phyloP scores from a whole-genome alignment of 1,140 invertebrate genomes.

The Drosophila albomicans region DNA sequence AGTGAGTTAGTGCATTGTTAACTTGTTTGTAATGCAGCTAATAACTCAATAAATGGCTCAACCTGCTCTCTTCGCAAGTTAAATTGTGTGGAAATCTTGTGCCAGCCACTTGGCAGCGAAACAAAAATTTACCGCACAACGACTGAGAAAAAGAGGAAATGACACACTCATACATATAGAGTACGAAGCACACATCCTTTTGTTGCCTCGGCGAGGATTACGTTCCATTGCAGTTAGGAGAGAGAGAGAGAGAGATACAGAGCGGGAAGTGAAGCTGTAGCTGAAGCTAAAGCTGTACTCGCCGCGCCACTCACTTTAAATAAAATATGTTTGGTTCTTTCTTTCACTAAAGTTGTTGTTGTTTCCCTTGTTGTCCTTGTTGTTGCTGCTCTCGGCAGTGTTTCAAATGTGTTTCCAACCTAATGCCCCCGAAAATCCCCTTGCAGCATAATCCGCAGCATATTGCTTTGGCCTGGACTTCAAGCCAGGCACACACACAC shows the following conservation, averaged over 20 bases:
- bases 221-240: conserved; percentile 54
- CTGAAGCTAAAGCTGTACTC: conserved; percentile 19
- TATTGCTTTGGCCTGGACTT: conserved; percentile 74
- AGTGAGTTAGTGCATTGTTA: conserved; percentile 18
- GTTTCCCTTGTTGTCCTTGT: conserved; percentile 11
- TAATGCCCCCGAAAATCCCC: conserved; percentile 82
- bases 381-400: conserved; percentile 58
- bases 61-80: conserved; percentile 66
- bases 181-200: conserved; percentile 53
- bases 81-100: conserved; percentile 81
- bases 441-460: conserved; percentile 74
- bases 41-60: conserved; percentile 47
- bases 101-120: conserved; percentile 64
- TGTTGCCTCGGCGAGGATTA: conserved; percentile 71
- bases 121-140: conserved; percentile 53
- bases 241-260: too few species aligned
- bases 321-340: conserved; percentile 79
- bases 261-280: neutral
- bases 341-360: conserved; percentile 39
- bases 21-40: conserved; percentile 40
- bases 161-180: conserved; percentile 6
- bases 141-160: neutral
- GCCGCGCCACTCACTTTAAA: conserved; percentile 79
- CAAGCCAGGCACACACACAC: conserved; percentile 26
- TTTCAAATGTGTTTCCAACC: conserved; percentile 83